Evolutionary conservation across 1,140 invertebrate genomes (phyloP).

Genomic region (Aphelenchoides fujianensis): DNA sequence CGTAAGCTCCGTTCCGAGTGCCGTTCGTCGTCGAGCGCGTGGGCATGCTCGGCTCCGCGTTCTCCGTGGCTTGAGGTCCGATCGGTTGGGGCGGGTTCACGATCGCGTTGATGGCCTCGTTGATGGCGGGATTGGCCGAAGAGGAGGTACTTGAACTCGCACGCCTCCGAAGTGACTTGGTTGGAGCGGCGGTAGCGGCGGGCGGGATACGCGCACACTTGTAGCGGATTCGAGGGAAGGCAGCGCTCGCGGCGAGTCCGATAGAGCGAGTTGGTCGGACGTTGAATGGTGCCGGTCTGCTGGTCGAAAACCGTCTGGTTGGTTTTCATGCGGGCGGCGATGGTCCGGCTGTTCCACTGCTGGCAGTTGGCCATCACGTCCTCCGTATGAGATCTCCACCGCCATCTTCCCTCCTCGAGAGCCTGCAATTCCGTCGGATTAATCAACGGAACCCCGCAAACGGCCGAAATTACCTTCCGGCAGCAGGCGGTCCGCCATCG

Average conservation of each 20-base stretch:
- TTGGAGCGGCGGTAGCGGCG: slow-evolving; percentile 27
- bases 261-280: slow-evolving; percentile 44
- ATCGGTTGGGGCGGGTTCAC: slow-evolving; percentile 13
- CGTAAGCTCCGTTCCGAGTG: slow-evolving; percentile 13
- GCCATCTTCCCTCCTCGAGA: slow-evolving; percentile 42
- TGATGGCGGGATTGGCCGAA: slow-evolving; percentile 41
- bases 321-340: slow-evolving; percentile 37
- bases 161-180: slow-evolving; percentile 39
- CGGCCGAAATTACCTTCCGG: background rate
- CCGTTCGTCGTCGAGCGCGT: background rate
- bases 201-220: slow-evolving; percentile 40
- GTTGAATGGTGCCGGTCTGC: slow-evolving; percentile 51
- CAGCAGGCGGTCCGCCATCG: background rate
- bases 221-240: slow-evolving; percentile 35
- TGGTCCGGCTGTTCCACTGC: slow-evolving; percentile 54
- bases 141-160: slow-evolving; percentile 56
- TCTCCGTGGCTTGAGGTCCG: background rate
- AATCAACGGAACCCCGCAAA: background rate
- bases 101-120: slow-evolving; percentile 33
- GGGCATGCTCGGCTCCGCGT: background rate
- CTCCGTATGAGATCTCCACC: slow-evolving; percentile 51
- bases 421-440: background rate
- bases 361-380: slow-evolving; percentile 58
- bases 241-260: slow-evolving; percentile 41
- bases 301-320: slow-evolving; percentile 47